phyloP scores from a whole-genome alignment of 2,797 vertebrate genomes.

The Glyptemys insculpta region DNA sequence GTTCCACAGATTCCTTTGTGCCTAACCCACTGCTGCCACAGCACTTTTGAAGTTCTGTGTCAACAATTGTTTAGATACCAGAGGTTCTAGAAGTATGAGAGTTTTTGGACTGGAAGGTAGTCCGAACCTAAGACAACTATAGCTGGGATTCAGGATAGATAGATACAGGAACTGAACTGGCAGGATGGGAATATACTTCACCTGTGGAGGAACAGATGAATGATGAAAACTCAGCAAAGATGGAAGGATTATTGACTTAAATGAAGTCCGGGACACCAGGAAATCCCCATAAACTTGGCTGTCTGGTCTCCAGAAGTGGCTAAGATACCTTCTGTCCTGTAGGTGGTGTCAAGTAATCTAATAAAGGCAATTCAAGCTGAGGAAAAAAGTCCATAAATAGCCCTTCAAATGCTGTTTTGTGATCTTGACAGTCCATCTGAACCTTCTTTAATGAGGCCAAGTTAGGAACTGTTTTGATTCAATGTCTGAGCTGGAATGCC shows the following conservation, averaged over 20 bases:
- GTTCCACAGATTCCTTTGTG: background rate
- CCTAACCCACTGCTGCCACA: background rate
- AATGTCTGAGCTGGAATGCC: slow-evolving; percentile 43
- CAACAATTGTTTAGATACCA: background rate
- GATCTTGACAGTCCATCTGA: background rate
- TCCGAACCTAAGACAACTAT: background rate
- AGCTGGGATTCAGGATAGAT: background rate
- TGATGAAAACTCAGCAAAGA: background rate
- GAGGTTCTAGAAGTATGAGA: background rate
- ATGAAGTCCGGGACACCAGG: accelerated
- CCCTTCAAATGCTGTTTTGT: background rate
- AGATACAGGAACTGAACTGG: background rate
- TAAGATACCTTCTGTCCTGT: background rate
- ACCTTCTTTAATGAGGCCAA: slow-evolving; percentile 19
- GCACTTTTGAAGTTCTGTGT: accelerated
- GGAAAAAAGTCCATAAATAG: background rate
- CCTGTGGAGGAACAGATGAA: background rate
- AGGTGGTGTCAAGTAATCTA: too few species aligned
- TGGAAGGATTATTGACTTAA: background rate
- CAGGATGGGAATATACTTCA: background rate
- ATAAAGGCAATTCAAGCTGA: background rate
- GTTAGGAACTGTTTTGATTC: slow-evolving; percentile 49
- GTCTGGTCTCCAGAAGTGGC: accelerated
- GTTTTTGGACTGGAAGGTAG: background rate
- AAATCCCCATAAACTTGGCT: background rate